These are phyloP conservation scores for Albula glossodonta DNA, from an alignment of 2,113 vertebrate genomes.

Conservation along the genomic window DNA sequence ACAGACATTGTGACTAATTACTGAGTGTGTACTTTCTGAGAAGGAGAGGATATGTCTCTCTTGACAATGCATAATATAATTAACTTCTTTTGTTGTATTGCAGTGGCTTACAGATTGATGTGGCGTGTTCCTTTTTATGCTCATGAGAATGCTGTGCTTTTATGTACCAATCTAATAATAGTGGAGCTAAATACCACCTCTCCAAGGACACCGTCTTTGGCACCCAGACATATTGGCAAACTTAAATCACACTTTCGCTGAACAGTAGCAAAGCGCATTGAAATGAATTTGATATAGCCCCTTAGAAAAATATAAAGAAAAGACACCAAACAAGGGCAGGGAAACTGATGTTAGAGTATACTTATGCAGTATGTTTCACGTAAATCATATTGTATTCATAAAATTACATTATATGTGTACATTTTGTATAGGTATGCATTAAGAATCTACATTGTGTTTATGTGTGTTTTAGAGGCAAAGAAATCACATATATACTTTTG, in stretches of 20 bases:
- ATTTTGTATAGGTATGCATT: no score
- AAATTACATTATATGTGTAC: no score
- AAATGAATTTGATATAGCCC: conserved; percentile 6
- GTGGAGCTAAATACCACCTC: conserved; percentile 21
- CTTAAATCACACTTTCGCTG: conserved; percentile 15
- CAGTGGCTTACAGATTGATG: conserved; percentile 20
- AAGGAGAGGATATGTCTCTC: conserved; percentile 11
- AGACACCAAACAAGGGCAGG: not conserved
- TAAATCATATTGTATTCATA: no score
- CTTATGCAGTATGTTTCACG: no score
- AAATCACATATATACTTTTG: no score
- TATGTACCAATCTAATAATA: conserved; percentile 28
- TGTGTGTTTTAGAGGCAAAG: no score
- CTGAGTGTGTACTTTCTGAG: not conserved
- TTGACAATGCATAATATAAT: conserved; percentile 20
- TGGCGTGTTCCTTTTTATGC: conserved; percentile 9
- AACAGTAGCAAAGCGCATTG: not conserved
- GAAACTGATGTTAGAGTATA: no score
- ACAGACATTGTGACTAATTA: not conserved
- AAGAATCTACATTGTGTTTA: no score
- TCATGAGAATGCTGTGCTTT: conserved; percentile 7
- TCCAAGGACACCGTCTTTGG: conserved; percentile 13
- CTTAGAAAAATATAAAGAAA: not conserved
- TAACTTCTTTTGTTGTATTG: conserved; percentile 10
- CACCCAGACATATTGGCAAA: conserved; percentile 8